Evolutionary conservation across 2,113 vertebrate species (phyloP).

Genomic region (Cavia porcellus): DNA sequence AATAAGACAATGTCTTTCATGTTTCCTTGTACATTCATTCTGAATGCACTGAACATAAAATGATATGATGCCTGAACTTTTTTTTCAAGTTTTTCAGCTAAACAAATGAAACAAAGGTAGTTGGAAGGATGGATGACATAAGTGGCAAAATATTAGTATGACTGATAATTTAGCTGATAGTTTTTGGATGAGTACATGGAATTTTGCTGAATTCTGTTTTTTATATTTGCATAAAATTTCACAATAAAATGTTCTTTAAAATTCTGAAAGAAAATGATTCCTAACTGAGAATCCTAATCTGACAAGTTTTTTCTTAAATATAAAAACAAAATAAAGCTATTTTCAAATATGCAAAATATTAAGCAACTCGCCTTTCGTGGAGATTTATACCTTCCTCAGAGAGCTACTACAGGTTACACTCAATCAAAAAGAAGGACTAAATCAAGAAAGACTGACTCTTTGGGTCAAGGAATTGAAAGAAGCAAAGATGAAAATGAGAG

Average conservation of each 20-base stretch:
- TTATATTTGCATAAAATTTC: neutral
- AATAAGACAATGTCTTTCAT: neutral
- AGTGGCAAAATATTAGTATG: neutral
- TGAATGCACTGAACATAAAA: neutral
- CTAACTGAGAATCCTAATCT: constrained; percentile 24
- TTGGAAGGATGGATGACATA: neutral
- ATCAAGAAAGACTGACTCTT: neutral
- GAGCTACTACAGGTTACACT: neutral
- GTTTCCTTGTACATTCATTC: neutral
- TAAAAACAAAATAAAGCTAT: constrained; percentile 20
- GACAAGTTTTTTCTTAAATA: neutral
- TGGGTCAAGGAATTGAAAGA: neutral
- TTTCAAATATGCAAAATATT: neutral
- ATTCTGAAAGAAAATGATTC: constrained; percentile 39
- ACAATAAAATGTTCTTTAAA: constrained; percentile 13
- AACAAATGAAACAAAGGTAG: neutral
- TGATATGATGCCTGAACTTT: neutral
- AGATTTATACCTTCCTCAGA: neutral
- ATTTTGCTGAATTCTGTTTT: constrained; percentile 25
- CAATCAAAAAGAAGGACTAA: neutral
- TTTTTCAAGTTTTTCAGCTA: neutral
- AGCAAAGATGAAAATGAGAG: neutral
- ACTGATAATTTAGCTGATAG: neutral
- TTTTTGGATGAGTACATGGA: neutral
- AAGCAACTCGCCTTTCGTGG: neutral